Percentiles rank a stretch among this genome's conserved stretches.
Evolutionary conservation across 1,140 invertebrate species (phyloP).

Genomic region (Hylyphantes graminicola): DNA sequence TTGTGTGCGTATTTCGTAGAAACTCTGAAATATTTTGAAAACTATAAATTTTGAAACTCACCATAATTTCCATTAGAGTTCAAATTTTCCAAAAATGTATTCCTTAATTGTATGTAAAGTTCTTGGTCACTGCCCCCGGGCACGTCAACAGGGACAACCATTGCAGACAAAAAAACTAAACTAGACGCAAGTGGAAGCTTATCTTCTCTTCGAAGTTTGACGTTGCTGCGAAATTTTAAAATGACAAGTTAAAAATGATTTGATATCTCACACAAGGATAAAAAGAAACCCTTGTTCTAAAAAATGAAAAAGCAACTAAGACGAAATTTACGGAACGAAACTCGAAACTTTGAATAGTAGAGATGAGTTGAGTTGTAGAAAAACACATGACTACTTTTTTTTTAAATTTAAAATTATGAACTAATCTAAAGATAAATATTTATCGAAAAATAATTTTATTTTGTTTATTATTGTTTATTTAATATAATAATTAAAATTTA

Average conservation of each 20-base stretch:
- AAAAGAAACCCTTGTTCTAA: conserved; percentile 24
- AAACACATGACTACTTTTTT: too few relatives aligned
- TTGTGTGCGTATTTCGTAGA: too few relatives aligned
- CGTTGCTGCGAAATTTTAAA: background rate
- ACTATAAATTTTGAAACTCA: conserved; percentile 2
- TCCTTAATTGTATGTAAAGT: conserved; percentile 30
- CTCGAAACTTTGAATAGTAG: too few relatives aligned
- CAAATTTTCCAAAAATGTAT: conserved; percentile 40
- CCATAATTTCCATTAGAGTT: conserved; percentile 37
- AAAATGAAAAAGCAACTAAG: too few relatives aligned
- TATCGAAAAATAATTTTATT: too few relatives aligned
- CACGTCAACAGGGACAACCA: conserved; percentile 40
- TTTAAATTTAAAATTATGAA: too few relatives aligned
- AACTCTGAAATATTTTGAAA: background rate
- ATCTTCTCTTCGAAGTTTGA: too few relatives aligned
- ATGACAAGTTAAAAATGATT: background rate
- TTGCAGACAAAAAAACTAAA: background rate
- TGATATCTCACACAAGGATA: background rate
- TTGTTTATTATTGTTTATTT: too few relatives aligned
- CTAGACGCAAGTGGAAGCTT: too few relatives aligned
- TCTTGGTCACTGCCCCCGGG: conserved; percentile 2
- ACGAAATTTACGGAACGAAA: too few relatives aligned
- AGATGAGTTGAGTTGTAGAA: conserved; percentile 1
- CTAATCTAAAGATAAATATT: too few relatives aligned
- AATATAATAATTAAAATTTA: too few relatives aligned